phyloP scores from a whole-genome alignment of 1,140 invertebrate genomes.

The Bathynomus jamesi region DNA sequence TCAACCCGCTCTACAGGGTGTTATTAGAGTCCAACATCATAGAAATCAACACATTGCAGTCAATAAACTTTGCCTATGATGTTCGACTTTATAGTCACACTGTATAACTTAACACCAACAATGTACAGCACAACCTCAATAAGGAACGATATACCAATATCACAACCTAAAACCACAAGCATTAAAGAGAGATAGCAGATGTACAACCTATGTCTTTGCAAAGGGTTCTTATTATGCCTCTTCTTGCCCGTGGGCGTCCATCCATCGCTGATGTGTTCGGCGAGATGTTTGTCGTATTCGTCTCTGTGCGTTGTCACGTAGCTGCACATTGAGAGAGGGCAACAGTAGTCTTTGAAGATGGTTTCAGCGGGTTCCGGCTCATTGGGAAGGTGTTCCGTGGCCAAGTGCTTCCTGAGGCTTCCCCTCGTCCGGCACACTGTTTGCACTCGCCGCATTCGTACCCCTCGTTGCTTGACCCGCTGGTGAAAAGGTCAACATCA shows the following conservation, averaged over 20 bases:
- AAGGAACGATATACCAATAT: too few relatives aligned
- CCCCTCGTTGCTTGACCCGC: not conserved
- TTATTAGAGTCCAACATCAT: too few relatives aligned
- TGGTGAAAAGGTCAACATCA: not conserved
- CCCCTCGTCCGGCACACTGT: constrained; percentile 36
- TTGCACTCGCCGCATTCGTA: constrained; percentile 40
- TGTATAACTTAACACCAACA: too few relatives aligned
- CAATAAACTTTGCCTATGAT: too few relatives aligned
- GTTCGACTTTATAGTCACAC: too few relatives aligned
- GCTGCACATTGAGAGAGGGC: constrained; percentile 37
- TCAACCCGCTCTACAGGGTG: too few relatives aligned
- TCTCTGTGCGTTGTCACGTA: constrained; percentile 38
- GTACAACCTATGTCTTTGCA: constrained; percentile 40
- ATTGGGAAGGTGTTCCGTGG: constrained; percentile 26
- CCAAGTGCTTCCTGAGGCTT: constrained; percentile 38
- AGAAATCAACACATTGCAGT: too few relatives aligned
- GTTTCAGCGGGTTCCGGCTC: constrained; percentile 27
- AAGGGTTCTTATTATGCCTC: constrained; percentile 38
- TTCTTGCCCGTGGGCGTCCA: constrained; percentile 41
- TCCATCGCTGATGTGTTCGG: constrained; percentile 40
- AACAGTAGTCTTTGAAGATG: constrained; percentile 33
- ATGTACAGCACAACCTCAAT: too few relatives aligned
- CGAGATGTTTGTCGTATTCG: constrained; percentile 40
- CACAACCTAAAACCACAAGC: too few relatives aligned
- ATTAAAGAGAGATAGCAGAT: too few relatives aligned